Conservation (phyloP, 2,797 vertebrate species). For the Anas bahamensis region DNA sequence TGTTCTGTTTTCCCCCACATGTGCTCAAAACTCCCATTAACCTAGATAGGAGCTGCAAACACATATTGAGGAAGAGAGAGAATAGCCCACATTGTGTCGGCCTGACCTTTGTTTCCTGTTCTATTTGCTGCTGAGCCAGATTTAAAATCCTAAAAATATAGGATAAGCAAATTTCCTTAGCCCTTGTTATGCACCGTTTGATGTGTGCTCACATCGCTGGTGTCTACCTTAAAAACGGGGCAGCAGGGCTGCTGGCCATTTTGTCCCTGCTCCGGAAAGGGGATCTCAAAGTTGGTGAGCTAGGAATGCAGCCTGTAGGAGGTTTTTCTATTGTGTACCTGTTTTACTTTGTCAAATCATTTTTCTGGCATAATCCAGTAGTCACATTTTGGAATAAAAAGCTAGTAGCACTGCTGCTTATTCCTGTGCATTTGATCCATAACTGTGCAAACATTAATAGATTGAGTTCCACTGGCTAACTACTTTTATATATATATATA, state of each 20-base stretch:
- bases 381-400: not conserved
- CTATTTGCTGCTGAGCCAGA: constrained; percentile 35
- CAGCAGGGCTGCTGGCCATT: not conserved
- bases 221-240: not conserved
- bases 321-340: not conserved
- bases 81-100: constrained; percentile 51
- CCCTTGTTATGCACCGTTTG: not conserved
- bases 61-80: constrained; percentile 52
- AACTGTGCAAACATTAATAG: not conserved
- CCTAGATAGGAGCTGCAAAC: constrained; percentile 38
- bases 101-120: constrained; percentile 62
- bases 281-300: not conserved
- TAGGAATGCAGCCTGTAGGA: not conserved
- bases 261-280: not conserved
- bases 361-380: not conserved
- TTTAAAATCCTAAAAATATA: constrained; percentile 56
- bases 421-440: not conserved
- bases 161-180: constrained; percentile 47
- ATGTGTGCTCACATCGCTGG: not conserved
- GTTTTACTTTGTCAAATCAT: not conserved
- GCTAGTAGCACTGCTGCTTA: not conserved
- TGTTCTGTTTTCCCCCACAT: constrained; percentile 16
- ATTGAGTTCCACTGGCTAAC: not conserved
- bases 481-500: not conserved
- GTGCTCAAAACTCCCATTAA: constrained; percentile 48